phyloP scores from a whole-genome alignment of 2,797 vertebrate species.

The Tympanoctomys barrerae region DNA sequence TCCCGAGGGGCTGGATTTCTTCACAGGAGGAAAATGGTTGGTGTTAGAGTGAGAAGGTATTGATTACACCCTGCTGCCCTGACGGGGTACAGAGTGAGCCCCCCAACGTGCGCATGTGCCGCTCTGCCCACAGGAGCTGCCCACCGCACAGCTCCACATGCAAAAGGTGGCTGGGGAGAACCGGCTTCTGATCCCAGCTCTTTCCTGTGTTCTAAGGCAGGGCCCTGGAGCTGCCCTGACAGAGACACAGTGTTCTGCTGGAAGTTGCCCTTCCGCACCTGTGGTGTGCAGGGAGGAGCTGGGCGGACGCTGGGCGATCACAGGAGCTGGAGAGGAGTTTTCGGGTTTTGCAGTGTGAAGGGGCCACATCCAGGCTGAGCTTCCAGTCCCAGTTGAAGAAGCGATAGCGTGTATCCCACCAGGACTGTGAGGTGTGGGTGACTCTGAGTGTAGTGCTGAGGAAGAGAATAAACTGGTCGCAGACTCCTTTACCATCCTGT shows the following conservation, averaged over 20 bases:
- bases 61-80: accelerated
- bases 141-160: accelerated
- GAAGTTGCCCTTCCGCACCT: accelerated
- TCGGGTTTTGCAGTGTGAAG: accelerated
- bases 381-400: accelerated
- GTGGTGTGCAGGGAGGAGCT: accelerated
- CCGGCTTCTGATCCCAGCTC: neutral
- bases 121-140: accelerated
- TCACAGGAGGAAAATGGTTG: neutral
- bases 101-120: accelerated
- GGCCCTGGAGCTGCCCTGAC: accelerated
- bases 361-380: neutral
- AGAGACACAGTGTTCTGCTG: accelerated
- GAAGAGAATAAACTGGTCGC: too few relatives aligned
- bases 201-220: accelerated
- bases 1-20: neutral
- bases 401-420: accelerated
- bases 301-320: neutral
- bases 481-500: neutral
- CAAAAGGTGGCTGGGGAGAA: too few relatives aligned
- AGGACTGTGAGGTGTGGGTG: accelerated
- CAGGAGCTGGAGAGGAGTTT: neutral
- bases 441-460: accelerated
- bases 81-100: neutral
- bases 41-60: neutral